Conservation (phyloP, 2,888 invertebrate species). For the Agriopis leucophaearia region DNA sequence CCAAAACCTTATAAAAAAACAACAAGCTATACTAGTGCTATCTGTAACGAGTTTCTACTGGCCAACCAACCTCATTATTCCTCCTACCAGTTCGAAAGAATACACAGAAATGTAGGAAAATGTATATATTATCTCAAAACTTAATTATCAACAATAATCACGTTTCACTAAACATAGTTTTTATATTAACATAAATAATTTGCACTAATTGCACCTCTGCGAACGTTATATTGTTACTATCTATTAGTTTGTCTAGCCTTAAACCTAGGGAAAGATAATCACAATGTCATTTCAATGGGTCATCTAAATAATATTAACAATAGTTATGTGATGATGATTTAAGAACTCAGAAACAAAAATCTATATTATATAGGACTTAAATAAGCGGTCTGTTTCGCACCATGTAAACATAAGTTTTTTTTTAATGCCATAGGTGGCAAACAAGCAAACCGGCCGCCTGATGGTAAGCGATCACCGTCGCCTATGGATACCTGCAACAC, state of each 20-base stretch:
- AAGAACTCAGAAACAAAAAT: conserved; percentile 12
- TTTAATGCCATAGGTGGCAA: too few relatives aligned
- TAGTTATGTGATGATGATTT: conserved; percentile 13
- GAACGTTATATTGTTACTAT: conserved; percentile 39
- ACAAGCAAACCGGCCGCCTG: too few relatives aligned
- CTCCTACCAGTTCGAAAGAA: conserved; percentile 17
- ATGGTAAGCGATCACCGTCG: too few relatives aligned
- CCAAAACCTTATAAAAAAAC: too few relatives aligned
- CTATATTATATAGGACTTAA: conserved; percentile 5
- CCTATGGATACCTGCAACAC: too few relatives aligned
- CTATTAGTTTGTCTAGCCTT: conserved; percentile 44
- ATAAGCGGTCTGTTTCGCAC: conserved; percentile 11
- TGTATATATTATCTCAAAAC: conserved; percentile 74
- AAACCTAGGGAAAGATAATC: conserved; percentile 43
- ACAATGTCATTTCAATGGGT: conserved; percentile 38
- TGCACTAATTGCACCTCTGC: conserved; percentile 64
- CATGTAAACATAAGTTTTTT: conserved; percentile 1
- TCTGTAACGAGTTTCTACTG: too few relatives aligned
- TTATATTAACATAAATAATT: conserved; percentile 60
- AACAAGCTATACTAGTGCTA: too few relatives aligned
- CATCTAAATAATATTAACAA: conserved; percentile 34
- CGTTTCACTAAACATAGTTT: conserved; percentile 64
- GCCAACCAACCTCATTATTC: too few relatives aligned
- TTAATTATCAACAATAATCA: conserved; percentile 78
- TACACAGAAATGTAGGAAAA: conserved; percentile 55